These are phyloP conservation scores for Henicopernis longicauda DNA, from an alignment of 2,113 vertebrate genomes.

Conservation along the genomic window DNA sequence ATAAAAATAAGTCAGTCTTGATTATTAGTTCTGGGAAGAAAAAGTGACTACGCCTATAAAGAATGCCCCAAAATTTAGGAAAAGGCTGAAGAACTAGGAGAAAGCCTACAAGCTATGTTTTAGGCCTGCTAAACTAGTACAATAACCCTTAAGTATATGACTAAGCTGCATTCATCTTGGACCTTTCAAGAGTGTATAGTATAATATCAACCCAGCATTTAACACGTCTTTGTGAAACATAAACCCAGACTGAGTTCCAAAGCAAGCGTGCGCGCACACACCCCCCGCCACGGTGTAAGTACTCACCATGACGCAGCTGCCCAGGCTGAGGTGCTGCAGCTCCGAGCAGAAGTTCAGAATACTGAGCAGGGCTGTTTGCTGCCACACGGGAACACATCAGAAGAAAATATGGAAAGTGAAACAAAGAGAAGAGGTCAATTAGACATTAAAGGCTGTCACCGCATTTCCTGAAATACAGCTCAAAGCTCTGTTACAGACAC, in stretches of 20 bases:
- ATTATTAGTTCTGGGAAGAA: background rate
- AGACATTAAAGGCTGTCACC: constrained; percentile 82
- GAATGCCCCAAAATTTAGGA: background rate
- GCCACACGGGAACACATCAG: constrained; percentile 70
- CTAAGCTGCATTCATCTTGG: background rate
- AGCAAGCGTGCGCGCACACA: rapidly evolving
- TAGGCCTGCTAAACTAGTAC: background rate
- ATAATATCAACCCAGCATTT: background rate
- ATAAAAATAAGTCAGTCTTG: background rate
- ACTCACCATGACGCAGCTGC: constrained; percentile 96
- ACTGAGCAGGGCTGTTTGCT: constrained; percentile 96
- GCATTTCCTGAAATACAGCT: constrained; percentile 71
- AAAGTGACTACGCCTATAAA: background rate
- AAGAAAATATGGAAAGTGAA: constrained; percentile 65
- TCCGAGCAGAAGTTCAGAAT: constrained; percentile 96
- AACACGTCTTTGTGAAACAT: background rate
- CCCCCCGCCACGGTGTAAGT: background rate
- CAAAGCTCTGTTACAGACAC: constrained; percentile 68
- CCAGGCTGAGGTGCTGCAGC: constrained; percentile 92
- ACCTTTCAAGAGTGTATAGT: background rate
- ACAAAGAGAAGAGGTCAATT: constrained; percentile 80
- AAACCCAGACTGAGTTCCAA: background rate
- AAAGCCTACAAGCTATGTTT: background rate
- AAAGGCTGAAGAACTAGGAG: background rate
- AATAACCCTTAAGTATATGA: background rate